Percentiles rank a stretch among this genome's conserved stretches.
phyloP scores from a whole-genome alignment of 2,888 invertebrate genomes.

The Phaedon cochleariae region DNA sequence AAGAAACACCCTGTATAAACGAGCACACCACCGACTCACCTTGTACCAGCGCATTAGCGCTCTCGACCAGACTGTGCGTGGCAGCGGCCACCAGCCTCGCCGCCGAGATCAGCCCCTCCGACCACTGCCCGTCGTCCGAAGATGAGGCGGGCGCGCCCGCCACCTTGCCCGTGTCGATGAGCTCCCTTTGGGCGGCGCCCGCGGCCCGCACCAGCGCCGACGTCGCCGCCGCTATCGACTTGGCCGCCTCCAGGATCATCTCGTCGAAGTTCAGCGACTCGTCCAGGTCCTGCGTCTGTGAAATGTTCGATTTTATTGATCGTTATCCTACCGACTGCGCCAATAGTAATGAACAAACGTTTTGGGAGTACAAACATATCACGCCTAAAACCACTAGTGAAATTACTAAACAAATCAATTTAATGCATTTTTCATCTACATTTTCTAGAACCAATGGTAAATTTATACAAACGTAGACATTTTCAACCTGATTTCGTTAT shows the following conservation, averaged over 20 bases:
- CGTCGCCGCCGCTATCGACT: conserved; percentile 96
- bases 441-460: too few species aligned
- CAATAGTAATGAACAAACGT: too few species aligned
- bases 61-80: conserved; percentile 96
- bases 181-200: conserved; percentile 94
- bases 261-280: conserved; percentile 98
- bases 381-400: too few species aligned
- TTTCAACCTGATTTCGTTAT: too few species aligned
- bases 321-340: too few species aligned
- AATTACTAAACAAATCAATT: too few species aligned
- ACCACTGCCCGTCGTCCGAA: conserved; percentile 98
- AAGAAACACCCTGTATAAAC: too few species aligned
- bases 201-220: conserved; percentile 97
- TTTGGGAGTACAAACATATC: too few species aligned
- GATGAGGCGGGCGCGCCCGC: conserved; percentile 79
- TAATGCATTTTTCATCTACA: too few species aligned
- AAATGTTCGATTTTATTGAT: too few species aligned
- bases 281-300: conserved; percentile 78
- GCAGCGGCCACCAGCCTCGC: conserved; percentile 97
- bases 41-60: conserved; percentile 95
- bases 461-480: too few species aligned
- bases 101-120: conserved; percentile 94
- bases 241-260: conserved; percentile 98
- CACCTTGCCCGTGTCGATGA: conserved; percentile 91
- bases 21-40: too few species aligned